Conservation (phyloP, 2,888 invertebrate genomes). For the Phaonia tiefii region DNA sequence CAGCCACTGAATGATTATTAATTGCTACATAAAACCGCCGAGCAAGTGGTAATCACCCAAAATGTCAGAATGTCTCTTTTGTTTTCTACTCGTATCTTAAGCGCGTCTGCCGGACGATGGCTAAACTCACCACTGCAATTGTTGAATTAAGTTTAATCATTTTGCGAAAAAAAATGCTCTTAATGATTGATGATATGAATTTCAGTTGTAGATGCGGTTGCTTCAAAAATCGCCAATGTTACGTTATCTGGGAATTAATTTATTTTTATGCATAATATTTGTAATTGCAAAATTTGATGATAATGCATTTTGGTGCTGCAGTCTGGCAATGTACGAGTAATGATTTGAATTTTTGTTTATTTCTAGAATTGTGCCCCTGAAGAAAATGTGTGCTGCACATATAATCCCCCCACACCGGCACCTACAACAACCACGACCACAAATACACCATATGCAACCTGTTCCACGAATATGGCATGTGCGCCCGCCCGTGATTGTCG, state of each 20-base stretch:
- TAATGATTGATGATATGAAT: slow-evolving; percentile 57
- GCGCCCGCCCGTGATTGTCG: slow-evolving; percentile 77
- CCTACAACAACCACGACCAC: slow-evolving; percentile 75
- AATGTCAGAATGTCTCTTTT: slow-evolving; percentile 45
- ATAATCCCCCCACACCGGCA: slow-evolving; percentile 73
- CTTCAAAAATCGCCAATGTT: slow-evolving; percentile 58
- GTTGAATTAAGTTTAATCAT: slow-evolving; percentile 61
- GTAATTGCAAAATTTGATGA: slow-evolving; percentile 26
- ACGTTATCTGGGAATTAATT: slow-evolving; percentile 33
- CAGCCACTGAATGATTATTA: slow-evolving; percentile 53
- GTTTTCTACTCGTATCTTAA: too few relatives aligned
- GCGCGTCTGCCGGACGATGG: too few relatives aligned
- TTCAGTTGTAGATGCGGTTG: slow-evolving; percentile 11
- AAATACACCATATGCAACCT: slow-evolving; percentile 72
- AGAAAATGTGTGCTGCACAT: slow-evolving; percentile 80
- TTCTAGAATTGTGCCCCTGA: slow-evolving; percentile 80
- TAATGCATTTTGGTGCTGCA: neutral
- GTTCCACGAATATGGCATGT: slow-evolving; percentile 76
- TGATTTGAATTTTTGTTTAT: slow-evolving; percentile 55
- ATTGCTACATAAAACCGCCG: slow-evolving; percentile 43
- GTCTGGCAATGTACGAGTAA: neutral
- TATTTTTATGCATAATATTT: neutral
- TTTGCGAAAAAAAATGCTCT: slow-evolving; percentile 50
- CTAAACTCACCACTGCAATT: neutral
- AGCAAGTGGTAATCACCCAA: slow-evolving; percentile 50